Evolutionary conservation across 2,888 invertebrate genomes (phyloP).

Genomic region (Eueremaeus valkanovi): DNA sequence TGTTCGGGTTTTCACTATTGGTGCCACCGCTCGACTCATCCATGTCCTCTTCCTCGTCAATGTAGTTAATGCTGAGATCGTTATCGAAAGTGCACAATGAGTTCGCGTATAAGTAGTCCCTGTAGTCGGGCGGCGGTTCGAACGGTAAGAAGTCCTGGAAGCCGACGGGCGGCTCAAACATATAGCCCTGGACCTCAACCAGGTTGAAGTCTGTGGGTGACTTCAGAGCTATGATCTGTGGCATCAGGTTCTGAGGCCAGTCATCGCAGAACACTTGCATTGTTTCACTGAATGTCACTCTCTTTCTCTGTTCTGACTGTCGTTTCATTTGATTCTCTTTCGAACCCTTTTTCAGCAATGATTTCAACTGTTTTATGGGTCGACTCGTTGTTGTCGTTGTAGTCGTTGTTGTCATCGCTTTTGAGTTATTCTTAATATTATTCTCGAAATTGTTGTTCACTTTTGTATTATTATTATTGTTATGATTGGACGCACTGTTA

Average conservation of each 20-base stretch:
- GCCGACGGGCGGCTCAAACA: conserved; percentile 48
- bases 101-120: conserved; percentile 40
- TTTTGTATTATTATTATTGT: not conserved
- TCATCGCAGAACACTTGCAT: conserved; percentile 47
- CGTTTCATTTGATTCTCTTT: conserved; percentile 11
- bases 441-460: not conserved
- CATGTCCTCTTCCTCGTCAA: conserved; percentile 30
- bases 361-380: conserved; percentile 37
- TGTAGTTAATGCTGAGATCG: conserved; percentile 34
- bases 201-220: conserved; percentile 44
- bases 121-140: conserved; percentile 43
- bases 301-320: conserved; percentile 16
- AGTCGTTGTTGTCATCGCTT: not conserved
- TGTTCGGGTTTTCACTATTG: no score
- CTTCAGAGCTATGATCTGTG: conserved; percentile 45
- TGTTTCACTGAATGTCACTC: conserved; percentile 47
- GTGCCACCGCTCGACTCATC: not conserved
- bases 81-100: conserved; percentile 36
- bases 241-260: conserved; percentile 43
- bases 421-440: not conserved
- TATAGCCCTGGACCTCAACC: conserved; percentile 45
- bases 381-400: not conserved
- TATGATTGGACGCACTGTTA: not conserved
- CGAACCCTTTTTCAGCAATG: conserved; percentile 36
- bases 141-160: conserved; percentile 45